Percentiles rank a stretch among this genome's conserved stretches.
Conservation (phyloP, 2,888 invertebrate genomes). For the Ditylenchus weischeri region DNA sequence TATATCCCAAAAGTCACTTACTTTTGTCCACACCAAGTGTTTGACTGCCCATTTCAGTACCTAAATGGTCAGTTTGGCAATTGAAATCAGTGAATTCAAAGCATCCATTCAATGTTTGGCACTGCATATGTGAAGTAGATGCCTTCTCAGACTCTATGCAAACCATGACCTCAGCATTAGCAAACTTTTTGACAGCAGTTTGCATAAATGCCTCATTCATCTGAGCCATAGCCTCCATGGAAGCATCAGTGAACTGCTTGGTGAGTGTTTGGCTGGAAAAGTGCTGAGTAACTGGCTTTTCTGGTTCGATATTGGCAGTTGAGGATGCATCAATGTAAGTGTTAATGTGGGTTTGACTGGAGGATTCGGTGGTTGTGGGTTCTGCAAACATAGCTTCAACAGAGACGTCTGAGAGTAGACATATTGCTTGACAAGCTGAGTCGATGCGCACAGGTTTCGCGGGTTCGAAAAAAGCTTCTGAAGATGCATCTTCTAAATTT, state of each 20-base stretch:
- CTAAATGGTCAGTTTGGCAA: too few species aligned
- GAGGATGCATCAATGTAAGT: not conserved
- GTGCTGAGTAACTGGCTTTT: slow-evolving; percentile 2
- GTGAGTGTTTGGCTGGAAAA: not conserved
- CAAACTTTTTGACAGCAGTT: not conserved
- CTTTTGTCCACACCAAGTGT: too few species aligned
- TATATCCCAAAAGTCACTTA: too few species aligned
- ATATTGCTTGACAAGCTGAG: not conserved
- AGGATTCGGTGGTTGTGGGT: not conserved
- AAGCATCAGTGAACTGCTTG: not conserved
- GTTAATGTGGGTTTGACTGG: not conserved
- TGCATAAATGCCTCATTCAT: not conserved
- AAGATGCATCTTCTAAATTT: not conserved
- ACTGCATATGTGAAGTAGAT: not conserved
- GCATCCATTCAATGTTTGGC: not conserved
- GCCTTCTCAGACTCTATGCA: not conserved
- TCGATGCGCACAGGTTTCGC: not conserved
- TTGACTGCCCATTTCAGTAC: too few species aligned
- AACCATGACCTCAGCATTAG: not conserved
- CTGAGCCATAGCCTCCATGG: not conserved
- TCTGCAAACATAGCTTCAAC: not conserved
- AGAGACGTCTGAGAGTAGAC: not conserved
- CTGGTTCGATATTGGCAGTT: not conserved
- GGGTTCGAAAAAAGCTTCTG: not conserved
- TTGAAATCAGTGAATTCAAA: too few species aligned